Evolutionary conservation across 1,140 invertebrate species (phyloP).

Genomic region (Drosophila insularis): DNA sequence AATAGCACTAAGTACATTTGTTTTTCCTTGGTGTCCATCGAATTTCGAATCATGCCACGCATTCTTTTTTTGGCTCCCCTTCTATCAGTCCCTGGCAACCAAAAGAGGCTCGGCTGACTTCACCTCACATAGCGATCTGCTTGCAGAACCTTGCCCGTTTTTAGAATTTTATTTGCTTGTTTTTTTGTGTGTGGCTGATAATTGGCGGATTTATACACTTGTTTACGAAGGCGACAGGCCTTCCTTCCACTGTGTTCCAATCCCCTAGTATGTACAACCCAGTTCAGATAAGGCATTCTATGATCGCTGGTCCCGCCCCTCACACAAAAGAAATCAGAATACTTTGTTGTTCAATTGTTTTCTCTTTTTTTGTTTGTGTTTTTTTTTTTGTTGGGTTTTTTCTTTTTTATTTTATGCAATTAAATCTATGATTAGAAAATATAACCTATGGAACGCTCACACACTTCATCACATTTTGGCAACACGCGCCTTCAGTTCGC

Average conservation of each 20-base stretch:
- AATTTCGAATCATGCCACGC: constrained; percentile 30
- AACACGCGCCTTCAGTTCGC: constrained; percentile 88
- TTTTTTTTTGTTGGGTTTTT: constrained; percentile 20
- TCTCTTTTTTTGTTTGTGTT: constrained; percentile 21
- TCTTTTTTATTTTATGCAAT: constrained; percentile 65
- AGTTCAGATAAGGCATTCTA: constrained; percentile 37
- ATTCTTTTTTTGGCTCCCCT: background rate
- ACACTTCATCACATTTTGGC: constrained; percentile 75
- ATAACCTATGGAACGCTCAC: constrained; percentile 66
- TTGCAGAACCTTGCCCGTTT: constrained; percentile 11
- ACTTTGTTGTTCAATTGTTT: constrained; percentile 30
- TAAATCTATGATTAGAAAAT: constrained; percentile 65
- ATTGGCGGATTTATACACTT: constrained; percentile 67
- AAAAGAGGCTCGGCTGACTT: constrained; percentile 20
- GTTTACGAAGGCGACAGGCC: constrained; percentile 66
- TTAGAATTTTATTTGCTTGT: constrained; percentile 67
- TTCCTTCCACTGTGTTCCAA: constrained; percentile 28
- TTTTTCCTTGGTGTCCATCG: background rate
- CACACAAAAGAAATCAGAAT: constrained; percentile 34
- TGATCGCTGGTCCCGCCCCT: constrained; percentile 29
- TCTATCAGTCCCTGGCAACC: constrained; percentile 72
- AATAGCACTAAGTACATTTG: no score
- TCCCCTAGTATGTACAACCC: background rate
- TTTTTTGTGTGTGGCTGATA: constrained; percentile 57
- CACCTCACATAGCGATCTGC: constrained; percentile 22